Evolutionary conservation across 2,113 vertebrate genomes (phyloP).

Genomic region (Onychostoma macrolepis): DNA sequence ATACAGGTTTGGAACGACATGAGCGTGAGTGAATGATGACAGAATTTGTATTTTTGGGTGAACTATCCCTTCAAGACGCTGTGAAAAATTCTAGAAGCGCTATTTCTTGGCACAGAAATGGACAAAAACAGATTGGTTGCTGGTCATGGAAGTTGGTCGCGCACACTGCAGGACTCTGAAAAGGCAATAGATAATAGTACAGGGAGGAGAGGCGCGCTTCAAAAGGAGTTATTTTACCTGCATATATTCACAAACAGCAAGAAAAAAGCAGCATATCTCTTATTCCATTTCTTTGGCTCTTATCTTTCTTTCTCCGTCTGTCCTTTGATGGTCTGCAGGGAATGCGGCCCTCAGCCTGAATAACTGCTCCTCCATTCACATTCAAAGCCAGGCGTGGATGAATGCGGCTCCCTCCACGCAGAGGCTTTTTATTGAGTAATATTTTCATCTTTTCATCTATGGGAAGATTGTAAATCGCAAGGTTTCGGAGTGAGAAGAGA

Average conservation of each 20-base stretch:
- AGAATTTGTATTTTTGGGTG: background rate
- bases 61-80: background rate
- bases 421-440: conserved; percentile 26
- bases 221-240: conserved; percentile 46
- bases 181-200: conserved; percentile 18
- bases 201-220: conserved; percentile 18
- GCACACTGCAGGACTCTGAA: background rate
- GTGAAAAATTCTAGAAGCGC: background rate
- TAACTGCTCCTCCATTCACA: conserved; percentile 41
- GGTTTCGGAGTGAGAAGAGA: conserved; percentile 9
- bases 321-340: conserved; percentile 28
- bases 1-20: too few relatives aligned
- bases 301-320: background rate
- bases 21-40: background rate
- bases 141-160: background rate
- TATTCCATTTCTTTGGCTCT: background rate
- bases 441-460: conserved; percentile 51
- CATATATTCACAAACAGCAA: conserved; percentile 19
- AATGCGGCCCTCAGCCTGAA: background rate
- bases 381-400: conserved; percentile 9
- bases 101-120: background rate
- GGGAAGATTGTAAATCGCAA: conserved; percentile 52
- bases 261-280: conserved; percentile 8
- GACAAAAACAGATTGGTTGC: background rate
- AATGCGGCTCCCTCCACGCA: conserved; percentile 7